Percentiles rank a stretch among this genome's conserved stretches.
Conservation (phyloP, 2,888 invertebrate genomes). For the Elmis aenea region DNA sequence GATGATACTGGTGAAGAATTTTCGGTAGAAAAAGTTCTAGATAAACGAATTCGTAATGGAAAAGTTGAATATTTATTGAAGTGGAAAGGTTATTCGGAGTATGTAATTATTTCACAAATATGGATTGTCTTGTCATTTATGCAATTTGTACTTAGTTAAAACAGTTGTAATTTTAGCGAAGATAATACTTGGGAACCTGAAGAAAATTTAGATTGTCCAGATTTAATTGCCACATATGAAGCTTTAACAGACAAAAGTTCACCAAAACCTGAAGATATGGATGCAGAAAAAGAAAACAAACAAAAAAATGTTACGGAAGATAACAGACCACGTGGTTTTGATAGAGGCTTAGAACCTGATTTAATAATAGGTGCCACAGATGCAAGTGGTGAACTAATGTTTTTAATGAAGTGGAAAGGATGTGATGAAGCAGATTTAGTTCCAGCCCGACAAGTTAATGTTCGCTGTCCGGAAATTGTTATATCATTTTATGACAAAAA, state of each 20-base stretch:
- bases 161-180: constrained; percentile 33
- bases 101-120: constrained; percentile 29
- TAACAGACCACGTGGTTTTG: constrained; percentile 64
- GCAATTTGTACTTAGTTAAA: too few species aligned
- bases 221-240: constrained; percentile 55
- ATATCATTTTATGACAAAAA: constrained; percentile 60
- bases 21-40: constrained; percentile 71
- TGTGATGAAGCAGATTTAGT: constrained; percentile 64
- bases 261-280: background rate
- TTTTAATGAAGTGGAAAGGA: constrained; percentile 81
- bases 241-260: constrained; percentile 28
- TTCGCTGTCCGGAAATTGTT: constrained; percentile 58
- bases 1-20: constrained; percentile 55
- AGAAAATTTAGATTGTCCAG: constrained; percentile 69
- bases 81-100: constrained; percentile 65
- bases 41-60: constrained; percentile 62
- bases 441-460: constrained; percentile 56
- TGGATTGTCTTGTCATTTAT: background rate
- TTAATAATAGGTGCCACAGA: constrained; percentile 88
- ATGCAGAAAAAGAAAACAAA: constrained; percentile 34
- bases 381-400: constrained; percentile 81
- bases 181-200: constrained; percentile 86
- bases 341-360: constrained; percentile 73
- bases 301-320: constrained; percentile 43
- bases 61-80: constrained; percentile 63